Base-by-base conservation (phyloP, 2,797 vertebrate species). In the Cryptoblepharus egeriae region DNA sequence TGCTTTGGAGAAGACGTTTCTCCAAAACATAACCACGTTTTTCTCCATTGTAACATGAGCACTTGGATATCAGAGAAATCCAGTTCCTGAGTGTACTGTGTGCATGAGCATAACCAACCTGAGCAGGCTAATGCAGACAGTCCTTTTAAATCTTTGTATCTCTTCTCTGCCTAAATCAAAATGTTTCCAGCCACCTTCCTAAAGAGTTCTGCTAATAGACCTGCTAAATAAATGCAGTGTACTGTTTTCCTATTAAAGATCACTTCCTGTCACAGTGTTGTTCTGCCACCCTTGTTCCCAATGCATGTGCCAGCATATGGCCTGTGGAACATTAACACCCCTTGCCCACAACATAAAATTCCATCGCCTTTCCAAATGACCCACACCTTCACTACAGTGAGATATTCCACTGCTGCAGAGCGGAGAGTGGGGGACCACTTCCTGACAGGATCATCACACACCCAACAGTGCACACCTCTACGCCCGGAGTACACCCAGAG, bases 401-500 rank as follows among this genome's bases (percentile, higher is more conserved):
- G 96, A 91, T 99, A 99, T 85, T 99, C 98, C 58, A 98, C 98
- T 1, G 98, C 95, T 1, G 98, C 98, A 0, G 98, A 97, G 70
- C 98, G 97, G 1, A 97, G 97, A 0, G 96, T 92, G 0, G 97
- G 96, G 22, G 98, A 98, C 80, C 99, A 94, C 85, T 98, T 98
- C 88, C 98, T 95, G 71, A 98, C 98, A 0, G 95, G 92, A 10
- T 98, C 97, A 6, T 99, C 98, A 72, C 98, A 99, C 89, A 99
- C 98, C 98, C 98, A 99, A 92, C 98, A 99, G 92, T 99, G 98
- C 42, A 99, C 97, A 0, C 98, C 98, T 95, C 98, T 97, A 83
- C 98, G 96, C 76, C 98, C 98, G 0, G 98, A 99, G 89, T 98
- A 99, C 49, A 99, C 97, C 98, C 98, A 99, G 80, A 99, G 93